Percentiles rank a stretch among this genome's conserved stretches.
Evolutionary conservation across 2,113 vertebrate genomes (phyloP).

Genomic region (Vireo altiloquus): DNA sequence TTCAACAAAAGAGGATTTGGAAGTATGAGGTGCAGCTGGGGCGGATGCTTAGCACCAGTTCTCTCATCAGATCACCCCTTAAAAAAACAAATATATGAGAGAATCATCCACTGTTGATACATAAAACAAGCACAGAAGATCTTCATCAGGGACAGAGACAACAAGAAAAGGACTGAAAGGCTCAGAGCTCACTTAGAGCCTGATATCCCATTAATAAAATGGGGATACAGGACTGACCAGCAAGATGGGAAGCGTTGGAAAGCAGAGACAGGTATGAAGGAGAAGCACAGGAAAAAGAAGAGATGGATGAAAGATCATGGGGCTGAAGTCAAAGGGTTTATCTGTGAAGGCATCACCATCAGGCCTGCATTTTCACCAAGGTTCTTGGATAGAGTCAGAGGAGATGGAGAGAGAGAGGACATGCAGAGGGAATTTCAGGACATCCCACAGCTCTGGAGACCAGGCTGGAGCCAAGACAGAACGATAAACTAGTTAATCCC

Average conservation of each 20-base stretch:
- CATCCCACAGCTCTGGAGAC: not conserved
- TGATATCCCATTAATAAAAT: not conserved
- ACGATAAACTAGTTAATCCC: not conserved
- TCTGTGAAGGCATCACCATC: not conserved
- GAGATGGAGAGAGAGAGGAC: not conserved
- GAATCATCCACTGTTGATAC: not conserved
- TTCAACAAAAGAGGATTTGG: not conserved
- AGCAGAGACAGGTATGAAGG: fast-evolving
- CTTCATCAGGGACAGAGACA: not conserved
- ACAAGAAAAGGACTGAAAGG: not conserved
- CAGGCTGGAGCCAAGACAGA: not conserved
- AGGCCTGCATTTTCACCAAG: not conserved
- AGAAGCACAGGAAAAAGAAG: not conserved
- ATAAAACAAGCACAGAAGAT: not conserved
- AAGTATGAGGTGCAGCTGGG: not conserved
- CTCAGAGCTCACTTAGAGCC: not conserved
- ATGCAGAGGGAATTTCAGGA: not conserved
- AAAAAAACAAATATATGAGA: not conserved
- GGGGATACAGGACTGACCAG: not conserved
- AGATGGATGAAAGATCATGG: not conserved
- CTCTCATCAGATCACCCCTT: not conserved
- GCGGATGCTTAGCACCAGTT: not conserved
- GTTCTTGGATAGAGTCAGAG: not conserved
- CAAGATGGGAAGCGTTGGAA: not conserved
- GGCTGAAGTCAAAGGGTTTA: not conserved